phyloP scores from a whole-genome alignment of 2,113 vertebrate species.

The Hydrochoerus hydrochaeris region DNA sequence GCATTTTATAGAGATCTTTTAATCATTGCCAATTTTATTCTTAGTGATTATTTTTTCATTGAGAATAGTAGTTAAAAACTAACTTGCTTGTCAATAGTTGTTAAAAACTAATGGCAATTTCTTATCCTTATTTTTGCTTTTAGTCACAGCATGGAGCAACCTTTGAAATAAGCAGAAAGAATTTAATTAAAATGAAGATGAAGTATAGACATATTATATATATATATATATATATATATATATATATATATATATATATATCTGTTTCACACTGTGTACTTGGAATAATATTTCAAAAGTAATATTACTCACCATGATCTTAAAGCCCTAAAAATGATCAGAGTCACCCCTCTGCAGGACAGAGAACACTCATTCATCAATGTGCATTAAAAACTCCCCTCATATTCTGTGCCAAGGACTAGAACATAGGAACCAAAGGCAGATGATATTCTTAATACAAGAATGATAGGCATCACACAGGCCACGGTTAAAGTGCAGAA shows the following conservation, averaged over 20 bases:
- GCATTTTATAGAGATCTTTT: not conserved
- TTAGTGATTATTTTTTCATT: not conserved
- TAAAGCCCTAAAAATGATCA: not conserved
- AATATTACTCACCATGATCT: not conserved
- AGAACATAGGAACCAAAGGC: not conserved
- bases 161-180: slow-evolving; percentile 7
- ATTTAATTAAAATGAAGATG: not conserved
- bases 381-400: not conserved
- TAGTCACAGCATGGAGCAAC: not conserved
- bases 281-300: slow-evolving; percentile 27
- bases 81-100: not conserved
- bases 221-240: not conserved
- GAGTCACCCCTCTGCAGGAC: not conserved
- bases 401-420: not conserved
- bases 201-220: not conserved
- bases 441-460: not conserved
- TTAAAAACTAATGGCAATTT: not conserved
- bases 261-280: not conserved
- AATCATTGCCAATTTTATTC: not conserved
- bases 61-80: slow-evolving; percentile 15
- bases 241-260: not conserved
- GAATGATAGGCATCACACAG: not conserved
- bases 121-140: not conserved
- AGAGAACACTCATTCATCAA: not conserved
- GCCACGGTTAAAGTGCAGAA: not conserved